phyloP scores from a whole-genome alignment of 2,797 vertebrate genomes.

The Hipposideros larvatus region DNA sequence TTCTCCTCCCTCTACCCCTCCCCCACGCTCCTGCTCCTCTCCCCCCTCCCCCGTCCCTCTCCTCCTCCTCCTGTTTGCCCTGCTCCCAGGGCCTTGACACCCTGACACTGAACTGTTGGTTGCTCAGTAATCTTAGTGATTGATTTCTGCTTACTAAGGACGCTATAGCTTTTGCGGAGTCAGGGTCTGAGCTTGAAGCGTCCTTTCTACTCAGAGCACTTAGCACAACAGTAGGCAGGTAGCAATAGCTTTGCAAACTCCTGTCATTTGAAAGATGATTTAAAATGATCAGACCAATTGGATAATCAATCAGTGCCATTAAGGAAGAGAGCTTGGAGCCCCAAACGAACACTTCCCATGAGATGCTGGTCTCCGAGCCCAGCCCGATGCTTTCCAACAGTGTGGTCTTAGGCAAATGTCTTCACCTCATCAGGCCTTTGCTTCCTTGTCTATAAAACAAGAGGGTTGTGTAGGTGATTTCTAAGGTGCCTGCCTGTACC shows the following conservation, averaged over 20 bases:
- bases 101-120: neutral
- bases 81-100: neutral
- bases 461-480: neutral
- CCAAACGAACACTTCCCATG: neutral
- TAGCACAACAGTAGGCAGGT: neutral
- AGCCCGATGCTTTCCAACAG: neutral
- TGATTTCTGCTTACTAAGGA: conserved; percentile 21
- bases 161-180: neutral
- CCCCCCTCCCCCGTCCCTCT: neutral
- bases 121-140: conserved; percentile 17
- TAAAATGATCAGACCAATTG: neutral
- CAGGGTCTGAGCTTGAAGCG: neutral
- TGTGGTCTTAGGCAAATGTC: neutral
- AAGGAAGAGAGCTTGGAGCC: neutral
- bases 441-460: neutral
- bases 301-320: neutral
- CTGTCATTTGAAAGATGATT: neutral
- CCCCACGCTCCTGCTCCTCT: neutral
- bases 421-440: neutral
- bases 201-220: neutral
- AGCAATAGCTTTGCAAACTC: neutral
- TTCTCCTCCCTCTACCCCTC: too few species aligned
- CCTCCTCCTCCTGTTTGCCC: neutral
- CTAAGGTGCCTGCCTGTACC: neutral
- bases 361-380: neutral